These are phyloP conservation scores for Xylocopa sonorina DNA, from an alignment of 1,140 invertebrate species.

Conservation along the genomic window DNA sequence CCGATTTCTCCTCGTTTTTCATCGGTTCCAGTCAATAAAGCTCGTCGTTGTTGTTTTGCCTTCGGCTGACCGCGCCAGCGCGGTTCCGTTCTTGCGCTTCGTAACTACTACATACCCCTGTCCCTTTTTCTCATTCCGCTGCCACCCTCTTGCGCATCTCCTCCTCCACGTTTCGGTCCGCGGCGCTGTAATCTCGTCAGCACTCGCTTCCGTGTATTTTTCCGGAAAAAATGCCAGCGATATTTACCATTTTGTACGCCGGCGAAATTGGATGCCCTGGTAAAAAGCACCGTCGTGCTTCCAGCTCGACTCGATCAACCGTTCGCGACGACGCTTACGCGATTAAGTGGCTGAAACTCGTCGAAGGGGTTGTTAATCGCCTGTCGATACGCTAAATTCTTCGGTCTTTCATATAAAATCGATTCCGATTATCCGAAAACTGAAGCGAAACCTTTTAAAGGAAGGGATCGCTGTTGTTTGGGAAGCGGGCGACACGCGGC, in stretches of 20 bases:
- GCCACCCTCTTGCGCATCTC: background rate
- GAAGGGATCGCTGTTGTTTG: background rate
- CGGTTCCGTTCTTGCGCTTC: conserved; percentile 70
- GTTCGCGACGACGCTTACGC: background rate
- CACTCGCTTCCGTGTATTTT: background rate
- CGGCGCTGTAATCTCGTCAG: background rate
- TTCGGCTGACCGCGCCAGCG: conserved; percentile 72
- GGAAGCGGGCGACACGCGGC: too few relatives aligned
- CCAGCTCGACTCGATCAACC: background rate
- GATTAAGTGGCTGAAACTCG: background rate
- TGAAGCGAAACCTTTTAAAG: too few relatives aligned
- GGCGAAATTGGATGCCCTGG: background rate
- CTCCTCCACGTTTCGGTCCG: background rate
- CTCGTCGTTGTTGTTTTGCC: conserved; percentile 75
- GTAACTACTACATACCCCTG: conserved; percentile 51
- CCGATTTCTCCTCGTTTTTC: conserved; percentile 72
- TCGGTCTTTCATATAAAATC: too few relatives aligned
- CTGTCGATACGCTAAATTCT: background rate
- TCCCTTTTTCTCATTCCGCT: conserved; percentile 50
- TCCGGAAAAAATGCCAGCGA: background rate
- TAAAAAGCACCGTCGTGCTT: background rate
- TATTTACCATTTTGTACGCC: conserved; percentile 9
- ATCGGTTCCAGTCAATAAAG: conserved; percentile 77
- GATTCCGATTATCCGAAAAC: too few relatives aligned
- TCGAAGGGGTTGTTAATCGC: background rate